Percentiles rank a stretch among this genome's conserved stretches.
phyloP scores from a whole-genome alignment of 2,888 invertebrate genomes.

The Spodoptera exigua region DNA sequence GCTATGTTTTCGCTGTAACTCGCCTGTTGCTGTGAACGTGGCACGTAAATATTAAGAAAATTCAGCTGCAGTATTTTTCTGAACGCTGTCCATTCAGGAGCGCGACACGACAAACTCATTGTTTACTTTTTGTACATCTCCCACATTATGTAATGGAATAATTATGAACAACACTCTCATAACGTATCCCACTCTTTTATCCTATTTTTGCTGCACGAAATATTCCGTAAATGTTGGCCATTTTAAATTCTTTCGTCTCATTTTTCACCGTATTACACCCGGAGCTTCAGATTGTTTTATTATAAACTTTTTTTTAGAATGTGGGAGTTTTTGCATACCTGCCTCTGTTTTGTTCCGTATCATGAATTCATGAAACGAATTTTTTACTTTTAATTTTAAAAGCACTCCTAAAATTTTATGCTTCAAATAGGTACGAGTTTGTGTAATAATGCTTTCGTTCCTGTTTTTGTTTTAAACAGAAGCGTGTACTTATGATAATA shows the following conservation, averaged over 20 bases:
- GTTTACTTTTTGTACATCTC: slow-evolving; percentile 24
- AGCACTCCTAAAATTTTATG: slow-evolving; percentile 64
- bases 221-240: slow-evolving; percentile 75
- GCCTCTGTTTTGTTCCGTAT: slow-evolving; percentile 76
- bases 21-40: slow-evolving; percentile 66
- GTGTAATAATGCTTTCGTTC: slow-evolving; percentile 43
- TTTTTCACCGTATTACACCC: slow-evolving; percentile 78
- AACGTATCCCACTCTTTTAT: slow-evolving; percentile 53
- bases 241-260: slow-evolving; percentile 78
- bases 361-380: slow-evolving; percentile 77
- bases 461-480: slow-evolving; percentile 41
- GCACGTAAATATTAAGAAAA: slow-evolving; percentile 52
- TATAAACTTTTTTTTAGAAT: slow-evolving; percentile 78
- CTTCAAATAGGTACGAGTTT: slow-evolving; percentile 37
- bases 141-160: slow-evolving; percentile 45
- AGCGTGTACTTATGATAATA: slow-evolving; percentile 20
- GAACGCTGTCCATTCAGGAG: slow-evolving; percentile 17
- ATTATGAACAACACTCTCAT: slow-evolving; percentile 53
- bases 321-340: slow-evolving; percentile 76
- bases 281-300: slow-evolving; percentile 79
- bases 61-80: slow-evolving; percentile 39
- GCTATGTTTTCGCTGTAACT: slow-evolving; percentile 60
- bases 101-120: slow-evolving; percentile 19
- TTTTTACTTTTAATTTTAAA: slow-evolving; percentile 70
- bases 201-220: slow-evolving; percentile 60